Conservation (phyloP, 53 echinoderm and acorn worm species). For the Holothuria scabra region DNA sequence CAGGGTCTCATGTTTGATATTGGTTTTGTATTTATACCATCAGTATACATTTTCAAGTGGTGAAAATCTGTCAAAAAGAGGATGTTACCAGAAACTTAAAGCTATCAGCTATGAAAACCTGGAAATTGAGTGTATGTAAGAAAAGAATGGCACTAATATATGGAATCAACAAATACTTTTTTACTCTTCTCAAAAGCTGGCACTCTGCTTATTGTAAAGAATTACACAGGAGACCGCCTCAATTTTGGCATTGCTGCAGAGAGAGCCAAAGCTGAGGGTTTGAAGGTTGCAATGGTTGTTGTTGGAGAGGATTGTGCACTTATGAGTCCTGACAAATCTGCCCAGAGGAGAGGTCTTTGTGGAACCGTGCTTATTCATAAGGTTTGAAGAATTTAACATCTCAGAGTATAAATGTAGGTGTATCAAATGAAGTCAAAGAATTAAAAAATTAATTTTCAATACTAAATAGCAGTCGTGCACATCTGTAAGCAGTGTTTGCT, state of each 20-base stretch:
- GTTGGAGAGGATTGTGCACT: slow-evolving; percentile 83
- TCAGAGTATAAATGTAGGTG: background rate
- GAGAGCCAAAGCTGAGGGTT: slow-evolving; percentile 75
- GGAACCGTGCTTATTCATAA: slow-evolving; percentile 82
- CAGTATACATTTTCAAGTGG: no score
- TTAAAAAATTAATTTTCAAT: no score
- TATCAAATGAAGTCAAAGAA: background rate
- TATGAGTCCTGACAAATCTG: slow-evolving; percentile 53
- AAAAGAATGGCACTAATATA: no score
- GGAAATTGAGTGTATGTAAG: no score
- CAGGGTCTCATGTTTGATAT: no score
- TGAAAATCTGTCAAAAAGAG: no score
- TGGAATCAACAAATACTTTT: no score
- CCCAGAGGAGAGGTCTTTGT: slow-evolving; percentile 70
- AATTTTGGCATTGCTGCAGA: slow-evolving; percentile 88
- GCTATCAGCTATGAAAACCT: no score
- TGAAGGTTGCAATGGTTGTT: slow-evolving; percentile 75
- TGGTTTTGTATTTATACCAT: no score
- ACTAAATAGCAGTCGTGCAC: no score
- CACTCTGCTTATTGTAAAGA: slow-evolving; percentile 80
- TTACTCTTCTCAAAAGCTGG: slow-evolving; percentile 59
- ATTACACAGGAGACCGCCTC: slow-evolving; percentile 83
- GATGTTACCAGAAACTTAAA: no score
- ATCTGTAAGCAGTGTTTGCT: no score
- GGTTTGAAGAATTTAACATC: slow-evolving; percentile 34